Conservation (phyloP, 92 coral and sea anemone species). For the Umimayanthus kanabou region DNA sequence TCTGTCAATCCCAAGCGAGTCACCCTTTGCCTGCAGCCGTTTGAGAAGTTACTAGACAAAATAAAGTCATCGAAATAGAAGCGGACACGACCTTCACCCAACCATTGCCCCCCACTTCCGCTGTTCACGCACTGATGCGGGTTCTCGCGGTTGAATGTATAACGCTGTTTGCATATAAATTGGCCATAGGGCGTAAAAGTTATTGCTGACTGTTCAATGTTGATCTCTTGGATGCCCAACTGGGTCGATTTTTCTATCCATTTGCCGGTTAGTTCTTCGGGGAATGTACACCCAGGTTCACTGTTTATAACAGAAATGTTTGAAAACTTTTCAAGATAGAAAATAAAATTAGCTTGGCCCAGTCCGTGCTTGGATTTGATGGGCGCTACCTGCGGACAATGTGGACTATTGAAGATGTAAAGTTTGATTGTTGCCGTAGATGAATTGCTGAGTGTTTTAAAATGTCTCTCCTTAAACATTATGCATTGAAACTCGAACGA, state of each 20-base stretch:
- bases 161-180: conserved; percentile 62
- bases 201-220: conserved; percentile 46
- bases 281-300: conserved; percentile 56
- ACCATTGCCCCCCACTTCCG: conserved; percentile 60
- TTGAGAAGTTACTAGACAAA: conserved; percentile 55
- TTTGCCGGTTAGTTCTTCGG: conserved; percentile 55
- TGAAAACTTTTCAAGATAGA: conserved; percentile 7
- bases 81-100: conserved; percentile 59
- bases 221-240: conserved; percentile 39
- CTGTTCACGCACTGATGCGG: conserved; percentile 55
- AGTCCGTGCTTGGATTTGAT: neutral
- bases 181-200: conserved; percentile 58
- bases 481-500: conserved; percentile 57
- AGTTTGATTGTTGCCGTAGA: conserved; percentile 41
- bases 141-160: conserved; percentile 54
- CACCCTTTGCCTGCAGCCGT: conserved; percentile 73
- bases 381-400: conserved; percentile 38
- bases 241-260: conserved; percentile 74
- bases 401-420: conserved; percentile 53
- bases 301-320: neutral
- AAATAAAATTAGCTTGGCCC: neutral
- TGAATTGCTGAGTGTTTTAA: neutral
- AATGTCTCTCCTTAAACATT: conserved; percentile 16
- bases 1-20: conserved; percentile 79
- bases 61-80: conserved; percentile 62